Evolutionary conservation across 2,888 invertebrate species (phyloP).

Genomic region (Trypoxylon attenuatum): DNA sequence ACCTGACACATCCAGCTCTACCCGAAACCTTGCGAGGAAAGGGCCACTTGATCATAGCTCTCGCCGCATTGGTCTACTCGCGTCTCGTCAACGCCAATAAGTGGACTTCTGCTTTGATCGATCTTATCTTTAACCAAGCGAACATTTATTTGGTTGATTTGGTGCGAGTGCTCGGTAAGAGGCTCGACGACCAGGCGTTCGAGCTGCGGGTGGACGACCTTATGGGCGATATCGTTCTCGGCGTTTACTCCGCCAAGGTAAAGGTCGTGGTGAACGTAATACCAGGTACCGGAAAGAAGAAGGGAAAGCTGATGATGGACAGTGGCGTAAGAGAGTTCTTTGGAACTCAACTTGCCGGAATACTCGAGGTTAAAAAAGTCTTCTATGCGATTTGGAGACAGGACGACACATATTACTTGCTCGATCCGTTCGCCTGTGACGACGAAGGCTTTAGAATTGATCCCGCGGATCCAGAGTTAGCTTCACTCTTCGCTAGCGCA

Average conservation of each 20-base stretch:
- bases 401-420: slow-evolving; percentile 64
- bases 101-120: slow-evolving; percentile 65
- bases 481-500: slow-evolving; percentile 32
- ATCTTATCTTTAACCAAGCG: slow-evolving; percentile 70
- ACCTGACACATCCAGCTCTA: slow-evolving; percentile 59
- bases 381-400: slow-evolving; percentile 69
- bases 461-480: slow-evolving; percentile 7
- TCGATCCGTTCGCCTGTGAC: slow-evolving; percentile 70
- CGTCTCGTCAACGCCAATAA: slow-evolving; percentile 63
- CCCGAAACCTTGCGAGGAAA: slow-evolving; percentile 58
- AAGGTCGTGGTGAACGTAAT: slow-evolving; percentile 62
- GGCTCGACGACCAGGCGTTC: slow-evolving; percentile 57
- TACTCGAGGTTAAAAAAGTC: slow-evolving; percentile 65
- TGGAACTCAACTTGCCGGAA: slow-evolving; percentile 44
- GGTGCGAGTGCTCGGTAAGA: slow-evolving; percentile 60
- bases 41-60: slow-evolving; percentile 62
- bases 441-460: slow-evolving; percentile 56
- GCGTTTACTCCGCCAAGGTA: slow-evolving; percentile 67
- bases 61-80: slow-evolving; percentile 66
- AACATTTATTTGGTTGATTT: slow-evolving; percentile 69
- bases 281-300: slow-evolving; percentile 62
- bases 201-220: slow-evolving; percentile 61
- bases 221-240: slow-evolving; percentile 66
- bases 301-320: slow-evolving; percentile 56
- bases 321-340: slow-evolving; percentile 63